Evolutionary conservation across 2,888 invertebrate genomes (phyloP).

Genomic region (Tenthredo livida): DNA sequence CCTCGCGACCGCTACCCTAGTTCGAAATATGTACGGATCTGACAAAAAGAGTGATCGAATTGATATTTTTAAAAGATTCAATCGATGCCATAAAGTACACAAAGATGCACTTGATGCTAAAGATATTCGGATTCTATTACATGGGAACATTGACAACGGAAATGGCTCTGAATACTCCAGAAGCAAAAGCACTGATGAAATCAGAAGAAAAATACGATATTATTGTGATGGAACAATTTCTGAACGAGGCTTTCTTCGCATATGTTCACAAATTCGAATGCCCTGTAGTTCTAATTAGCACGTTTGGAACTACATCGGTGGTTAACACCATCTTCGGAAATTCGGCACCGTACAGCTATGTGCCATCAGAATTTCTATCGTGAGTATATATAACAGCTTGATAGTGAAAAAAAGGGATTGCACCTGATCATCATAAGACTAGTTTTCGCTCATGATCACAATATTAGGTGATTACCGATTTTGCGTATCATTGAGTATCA

Average conservation of each 20-base stretch:
- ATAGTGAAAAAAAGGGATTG: not conserved
- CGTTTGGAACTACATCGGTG: slow-evolving; percentile 77
- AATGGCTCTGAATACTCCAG: slow-evolving; percentile 70
- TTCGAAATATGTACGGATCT: not conserved
- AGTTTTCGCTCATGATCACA: not conserved
- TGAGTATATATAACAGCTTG: not conserved
- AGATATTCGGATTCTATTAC: slow-evolving; percentile 62
- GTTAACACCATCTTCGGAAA: slow-evolving; percentile 79
- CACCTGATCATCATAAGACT: not conserved
- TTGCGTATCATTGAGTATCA: not conserved
- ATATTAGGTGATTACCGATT: not conserved
- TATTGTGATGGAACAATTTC: slow-evolving; percentile 78
- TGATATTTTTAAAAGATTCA: slow-evolving; percentile 1
- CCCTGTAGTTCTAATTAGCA: slow-evolving; percentile 75
- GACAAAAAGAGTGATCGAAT: slow-evolving; percentile 5
- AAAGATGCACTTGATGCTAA: not conserved
- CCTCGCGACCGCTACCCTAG: not conserved
- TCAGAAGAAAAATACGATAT: slow-evolving; percentile 77
- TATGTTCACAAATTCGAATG: slow-evolving; percentile 76
- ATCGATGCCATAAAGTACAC: slow-evolving; percentile 26
- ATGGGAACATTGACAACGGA: slow-evolving; percentile 72
- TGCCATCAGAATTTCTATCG: slow-evolving; percentile 77
- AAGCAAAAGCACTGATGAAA: slow-evolving; percentile 14
- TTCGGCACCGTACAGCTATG: slow-evolving; percentile 78
- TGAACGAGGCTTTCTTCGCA: slow-evolving; percentile 78